Conservation (phyloP, 2,113 vertebrate genomes). For the Amphiprion ocellaris region DNA sequence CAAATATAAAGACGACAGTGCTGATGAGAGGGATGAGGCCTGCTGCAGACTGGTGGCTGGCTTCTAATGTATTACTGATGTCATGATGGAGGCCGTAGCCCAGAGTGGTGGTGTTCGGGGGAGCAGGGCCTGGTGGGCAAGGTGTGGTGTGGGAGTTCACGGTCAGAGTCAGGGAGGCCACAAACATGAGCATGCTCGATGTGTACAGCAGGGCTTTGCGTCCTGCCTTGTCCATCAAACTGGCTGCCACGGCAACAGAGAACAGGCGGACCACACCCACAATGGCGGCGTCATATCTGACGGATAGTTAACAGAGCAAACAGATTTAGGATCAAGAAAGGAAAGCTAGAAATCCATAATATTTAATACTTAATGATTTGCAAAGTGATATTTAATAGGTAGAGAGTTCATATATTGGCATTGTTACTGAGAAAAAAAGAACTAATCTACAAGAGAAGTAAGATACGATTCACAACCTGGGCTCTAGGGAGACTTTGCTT, state of each 20-base stretch:
- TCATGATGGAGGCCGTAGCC: slow-evolving; percentile 14
- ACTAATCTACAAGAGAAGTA: not conserved
- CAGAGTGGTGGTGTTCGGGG: slow-evolving; percentile 59
- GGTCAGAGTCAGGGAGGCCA: slow-evolving; percentile 88
- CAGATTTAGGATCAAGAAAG: too few relatives aligned
- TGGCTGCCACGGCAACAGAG: slow-evolving; percentile 87
- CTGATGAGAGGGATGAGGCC: slow-evolving; percentile 89
- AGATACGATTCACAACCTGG: slow-evolving; percentile 28
- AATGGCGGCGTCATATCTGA: slow-evolving; percentile 88
- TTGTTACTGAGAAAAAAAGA: too few relatives aligned
- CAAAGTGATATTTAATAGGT: too few relatives aligned
- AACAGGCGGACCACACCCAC: slow-evolving; percentile 90
- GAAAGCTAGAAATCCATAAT: too few relatives aligned
- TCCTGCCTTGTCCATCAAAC: slow-evolving; percentile 93
- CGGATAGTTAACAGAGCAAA: not conserved
- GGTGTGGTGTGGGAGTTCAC: slow-evolving; percentile 79
- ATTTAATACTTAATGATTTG: too few relatives aligned
- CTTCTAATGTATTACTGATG: slow-evolving; percentile 29
- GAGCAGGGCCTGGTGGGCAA: slow-evolving; percentile 33
- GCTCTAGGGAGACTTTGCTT: slow-evolving; percentile 85
- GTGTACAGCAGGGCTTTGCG: slow-evolving; percentile 92
- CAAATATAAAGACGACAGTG: slow-evolving; percentile 93
- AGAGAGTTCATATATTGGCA: too few relatives aligned
- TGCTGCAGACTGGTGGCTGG: slow-evolving; percentile 60
- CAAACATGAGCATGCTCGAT: slow-evolving; percentile 91